Evolutionary conservation across 2,113 vertebrate genomes (phyloP).

Genomic region (Anthoscopus minutus): DNA sequence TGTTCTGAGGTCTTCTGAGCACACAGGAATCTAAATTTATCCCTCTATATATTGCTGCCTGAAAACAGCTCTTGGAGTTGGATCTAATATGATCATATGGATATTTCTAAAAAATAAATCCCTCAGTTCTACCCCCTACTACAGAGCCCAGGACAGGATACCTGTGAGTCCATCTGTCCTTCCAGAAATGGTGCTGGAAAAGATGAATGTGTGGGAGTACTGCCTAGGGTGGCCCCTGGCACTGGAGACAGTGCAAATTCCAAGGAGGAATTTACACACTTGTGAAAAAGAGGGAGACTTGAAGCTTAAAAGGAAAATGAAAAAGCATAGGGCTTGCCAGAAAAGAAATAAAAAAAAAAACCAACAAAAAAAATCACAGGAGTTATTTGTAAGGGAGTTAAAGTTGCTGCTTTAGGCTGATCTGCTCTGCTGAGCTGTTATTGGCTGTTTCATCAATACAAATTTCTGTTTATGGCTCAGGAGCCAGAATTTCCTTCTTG

Average conservation of each 20-base stretch:
- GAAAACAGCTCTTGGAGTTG: neutral
- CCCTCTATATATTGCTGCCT: neutral
- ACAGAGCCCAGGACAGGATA: neutral
- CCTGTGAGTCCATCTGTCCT: neutral
- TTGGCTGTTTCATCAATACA: neutral
- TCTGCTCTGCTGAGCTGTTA: neutral
- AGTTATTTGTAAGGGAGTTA: too few species aligned
- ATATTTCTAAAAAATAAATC: neutral
- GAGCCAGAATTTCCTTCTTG: neutral
- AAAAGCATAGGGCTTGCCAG: neutral
- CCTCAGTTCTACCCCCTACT: neutral
- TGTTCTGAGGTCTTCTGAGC: neutral
- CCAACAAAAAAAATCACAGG: too few species aligned
- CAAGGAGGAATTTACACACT: neutral
- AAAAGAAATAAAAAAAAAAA: too few species aligned
- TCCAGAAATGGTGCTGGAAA: neutral
- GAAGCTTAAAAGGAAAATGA: neutral
- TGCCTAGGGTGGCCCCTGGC: neutral
- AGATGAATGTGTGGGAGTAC: neutral
- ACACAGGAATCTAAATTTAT: neutral
- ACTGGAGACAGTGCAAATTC: fast-evolving
- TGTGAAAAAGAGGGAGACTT: neutral
- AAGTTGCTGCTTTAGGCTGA: neutral
- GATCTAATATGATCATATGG: neutral
- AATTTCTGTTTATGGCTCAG: neutral